Evolutionary conservation across 2,113 vertebrate genomes (phyloP).

Genomic region (Atrichornis clamosus): DNA sequence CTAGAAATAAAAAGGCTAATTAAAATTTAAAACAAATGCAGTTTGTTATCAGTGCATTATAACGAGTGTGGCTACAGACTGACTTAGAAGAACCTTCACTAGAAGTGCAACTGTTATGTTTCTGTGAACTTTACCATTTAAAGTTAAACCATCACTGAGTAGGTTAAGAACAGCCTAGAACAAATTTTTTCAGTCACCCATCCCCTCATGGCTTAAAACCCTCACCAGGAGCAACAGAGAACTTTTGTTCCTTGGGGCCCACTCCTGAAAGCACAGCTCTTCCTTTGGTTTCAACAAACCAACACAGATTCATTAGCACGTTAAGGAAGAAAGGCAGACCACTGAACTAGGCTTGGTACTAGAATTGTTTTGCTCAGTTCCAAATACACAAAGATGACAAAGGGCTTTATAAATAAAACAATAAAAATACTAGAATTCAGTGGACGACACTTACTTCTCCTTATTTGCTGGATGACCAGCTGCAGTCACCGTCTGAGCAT

Average conservation of each 20-base stretch:
- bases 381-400: not conserved
- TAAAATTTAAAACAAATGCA: not conserved
- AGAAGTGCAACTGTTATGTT: not conserved
- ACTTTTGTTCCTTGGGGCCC: not conserved
- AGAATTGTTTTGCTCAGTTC: not conserved
- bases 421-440: not conserved
- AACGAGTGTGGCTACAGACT: not conserved
- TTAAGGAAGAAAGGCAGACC: not conserved
- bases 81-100: not conserved
- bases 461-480: constrained; percentile 62
- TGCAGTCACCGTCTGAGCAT: constrained; percentile 15
- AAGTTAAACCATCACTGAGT: not conserved
- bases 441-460: constrained; percentile 78
- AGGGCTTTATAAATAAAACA: not conserved
- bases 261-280: not conserved
- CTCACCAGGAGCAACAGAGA: not conserved
- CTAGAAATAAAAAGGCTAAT: constrained; percentile 53
- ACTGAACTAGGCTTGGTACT: not conserved
- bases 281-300: not conserved
- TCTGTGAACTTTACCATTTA: not conserved
- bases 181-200: not conserved
- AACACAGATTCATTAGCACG: not conserved
- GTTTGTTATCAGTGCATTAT: not conserved
- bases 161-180: not conserved
- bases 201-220: not conserved